phyloP scores from a whole-genome alignment of 2,888 invertebrate genomes.

The Lycaena phlaeas region DNA sequence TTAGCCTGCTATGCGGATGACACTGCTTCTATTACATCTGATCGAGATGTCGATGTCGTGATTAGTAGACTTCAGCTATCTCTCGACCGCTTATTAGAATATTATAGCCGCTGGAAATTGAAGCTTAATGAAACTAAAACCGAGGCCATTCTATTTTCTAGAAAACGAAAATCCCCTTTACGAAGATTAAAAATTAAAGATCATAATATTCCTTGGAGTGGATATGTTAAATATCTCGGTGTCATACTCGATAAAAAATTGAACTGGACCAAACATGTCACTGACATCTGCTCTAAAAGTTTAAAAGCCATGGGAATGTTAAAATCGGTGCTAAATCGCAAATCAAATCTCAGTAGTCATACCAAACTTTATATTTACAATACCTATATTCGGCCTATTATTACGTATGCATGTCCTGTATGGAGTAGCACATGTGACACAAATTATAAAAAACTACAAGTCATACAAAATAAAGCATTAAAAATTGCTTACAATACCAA shows the following conservation, averaged over 20 bases:
- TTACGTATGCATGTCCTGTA: conserved; percentile 3
- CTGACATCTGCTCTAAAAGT: neutral
- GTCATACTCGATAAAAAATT: conserved; percentile 3
- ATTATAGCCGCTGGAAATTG: neutral
- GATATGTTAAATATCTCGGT: neutral
- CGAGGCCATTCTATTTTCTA: no score
- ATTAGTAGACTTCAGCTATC: neutral
- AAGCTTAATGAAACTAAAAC: neutral
- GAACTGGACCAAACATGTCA: conserved; percentile 4
- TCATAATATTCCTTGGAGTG: neutral
- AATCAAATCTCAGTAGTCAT: neutral
- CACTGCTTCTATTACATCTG: neutral
- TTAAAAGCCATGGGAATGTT: neutral
- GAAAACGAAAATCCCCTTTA: neutral
- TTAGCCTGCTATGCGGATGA: conserved; percentile 4
- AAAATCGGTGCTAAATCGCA: neutral
- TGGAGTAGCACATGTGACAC: no score
- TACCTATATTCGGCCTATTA: neutral
- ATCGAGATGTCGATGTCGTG: neutral
- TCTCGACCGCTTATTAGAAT: neutral
- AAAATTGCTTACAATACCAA: no score
- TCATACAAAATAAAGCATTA: no score
- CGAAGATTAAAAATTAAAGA: neutral
- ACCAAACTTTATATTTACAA: conserved; percentile 5
- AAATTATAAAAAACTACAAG: no score